Conservation (phyloP, 2,113 vertebrate species). For the Mirza zaza region DNA sequence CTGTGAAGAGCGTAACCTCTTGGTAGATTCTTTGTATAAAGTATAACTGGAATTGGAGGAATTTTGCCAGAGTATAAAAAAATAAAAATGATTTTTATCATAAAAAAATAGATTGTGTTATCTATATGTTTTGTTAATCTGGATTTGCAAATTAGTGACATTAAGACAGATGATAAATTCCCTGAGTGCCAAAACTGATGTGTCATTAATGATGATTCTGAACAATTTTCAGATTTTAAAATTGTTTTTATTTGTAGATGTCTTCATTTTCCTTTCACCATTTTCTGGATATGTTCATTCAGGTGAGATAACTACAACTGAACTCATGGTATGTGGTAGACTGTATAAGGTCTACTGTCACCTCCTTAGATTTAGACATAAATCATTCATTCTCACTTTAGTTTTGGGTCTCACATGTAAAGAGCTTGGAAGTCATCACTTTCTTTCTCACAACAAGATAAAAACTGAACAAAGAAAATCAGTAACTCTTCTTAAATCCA, state of each 20-base stretch:
- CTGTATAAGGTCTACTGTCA: neutral
- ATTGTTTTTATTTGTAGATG: neutral
- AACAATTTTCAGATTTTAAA: neutral
- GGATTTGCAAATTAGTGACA: neutral
- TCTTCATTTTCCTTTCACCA: neutral
- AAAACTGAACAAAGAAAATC: neutral
- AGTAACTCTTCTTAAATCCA: neutral
- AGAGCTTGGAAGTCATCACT: neutral
- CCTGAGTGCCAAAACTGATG: neutral
- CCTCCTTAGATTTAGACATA: neutral
- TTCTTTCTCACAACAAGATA: neutral
- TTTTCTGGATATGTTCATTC: neutral
- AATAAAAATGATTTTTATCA: constrained; percentile 19
- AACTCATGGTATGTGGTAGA: neutral
- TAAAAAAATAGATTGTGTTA: neutral
- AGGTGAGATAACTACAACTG: neutral
- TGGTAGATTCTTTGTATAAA: neutral
- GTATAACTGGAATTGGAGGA: neutral
- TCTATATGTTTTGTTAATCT: neutral
- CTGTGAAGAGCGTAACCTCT: neutral
- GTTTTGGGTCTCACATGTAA: neutral
- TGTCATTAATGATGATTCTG: neutral
- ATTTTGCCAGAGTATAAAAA: neutral
- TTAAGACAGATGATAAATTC: neutral
- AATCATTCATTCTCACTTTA: neutral